phyloP scores from a whole-genome alignment of 2,797 vertebrate species.

The Triplophysa yarkandensis region DNA sequence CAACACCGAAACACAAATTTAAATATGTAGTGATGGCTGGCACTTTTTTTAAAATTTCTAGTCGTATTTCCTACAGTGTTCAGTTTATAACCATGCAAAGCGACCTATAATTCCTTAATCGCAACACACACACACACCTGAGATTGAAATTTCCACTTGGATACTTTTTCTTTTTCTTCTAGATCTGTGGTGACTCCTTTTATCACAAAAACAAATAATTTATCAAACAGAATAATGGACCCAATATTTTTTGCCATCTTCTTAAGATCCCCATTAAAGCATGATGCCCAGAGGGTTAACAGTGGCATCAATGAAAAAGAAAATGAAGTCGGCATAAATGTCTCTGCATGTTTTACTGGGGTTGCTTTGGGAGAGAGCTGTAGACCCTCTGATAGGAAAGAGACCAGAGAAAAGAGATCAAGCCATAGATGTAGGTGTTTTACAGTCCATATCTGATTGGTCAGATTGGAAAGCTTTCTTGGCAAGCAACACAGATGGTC shows the following conservation, averaged over 20 bases:
- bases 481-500: slow-evolving; percentile 17
- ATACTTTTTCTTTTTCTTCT: background rate
- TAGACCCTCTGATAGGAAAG: background rate
- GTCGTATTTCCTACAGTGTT: no score
- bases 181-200: no score
- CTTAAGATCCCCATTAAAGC: background rate
- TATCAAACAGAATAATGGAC: background rate
- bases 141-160: background rate
- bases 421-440: slow-evolving; percentile 25
- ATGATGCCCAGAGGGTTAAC: background rate
- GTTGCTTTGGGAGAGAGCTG: slow-evolving; percentile 29
- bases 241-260: background rate
- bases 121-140: background rate
- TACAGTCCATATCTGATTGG: slow-evolving; percentile 25
- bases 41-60: no score
- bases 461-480: slow-evolving; percentile 54
- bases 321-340: slow-evolving; percentile 30
- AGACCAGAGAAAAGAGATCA: background rate
- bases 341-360: slow-evolving; percentile 36
- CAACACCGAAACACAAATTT: no score
- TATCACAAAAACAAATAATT: background rate
- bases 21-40: no score
- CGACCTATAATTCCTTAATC: background rate
- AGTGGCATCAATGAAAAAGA: background rate
- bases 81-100: background rate